Evolutionary conservation across 1,140 invertebrate species (phyloP), one percentile per base, ranked within the genome.

Genomic region (Spodoptera litura): DNA sequence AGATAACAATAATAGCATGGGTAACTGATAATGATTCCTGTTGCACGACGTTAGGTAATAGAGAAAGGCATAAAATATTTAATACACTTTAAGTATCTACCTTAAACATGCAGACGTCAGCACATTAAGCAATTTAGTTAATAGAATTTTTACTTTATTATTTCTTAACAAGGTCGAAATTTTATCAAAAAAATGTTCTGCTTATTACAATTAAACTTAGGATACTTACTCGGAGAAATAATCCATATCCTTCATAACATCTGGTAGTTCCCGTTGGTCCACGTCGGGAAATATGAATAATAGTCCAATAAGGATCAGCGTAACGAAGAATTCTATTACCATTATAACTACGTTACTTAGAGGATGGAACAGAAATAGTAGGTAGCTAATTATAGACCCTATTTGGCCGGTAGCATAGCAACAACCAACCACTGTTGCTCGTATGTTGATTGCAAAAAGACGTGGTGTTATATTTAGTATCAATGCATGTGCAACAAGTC

Each of bases 211-310:
- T 31, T 31, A 55, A 56, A 20, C 25, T 52, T 68, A 61, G 58
- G 56, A 58, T 79, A 12, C 83, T 85, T 86, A 93, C 92, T 91
- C 91, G 15, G 87, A 89, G 81, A 89, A 94, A 70, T 93, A 92
- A 79, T 94, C 91, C 92, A 93, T 94, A 78, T 94, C 92, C 59
- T 88, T 86, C 44, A 93, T 68, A 31, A 92, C 79, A 79, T 94
- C 92, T 0, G 92, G 92, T 49, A 94, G 68, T 78, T 94, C 92
- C 76, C 92, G 85, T 20, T 85, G 83, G 80, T 94, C 92, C 0
- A 93, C 87, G 81, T 93, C 85, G 2, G 89, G 88, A 3, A 92
- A 73, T 4, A 88, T 38, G 35, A 85, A 81, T 25, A 87, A 88
- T 27, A 92, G 49, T 20, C 81, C 66, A 31, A 79, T 62, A 10